Evolutionary conservation across 2,888 invertebrate species (phyloP).

Genomic region (Notodonta dromedarius): DNA sequence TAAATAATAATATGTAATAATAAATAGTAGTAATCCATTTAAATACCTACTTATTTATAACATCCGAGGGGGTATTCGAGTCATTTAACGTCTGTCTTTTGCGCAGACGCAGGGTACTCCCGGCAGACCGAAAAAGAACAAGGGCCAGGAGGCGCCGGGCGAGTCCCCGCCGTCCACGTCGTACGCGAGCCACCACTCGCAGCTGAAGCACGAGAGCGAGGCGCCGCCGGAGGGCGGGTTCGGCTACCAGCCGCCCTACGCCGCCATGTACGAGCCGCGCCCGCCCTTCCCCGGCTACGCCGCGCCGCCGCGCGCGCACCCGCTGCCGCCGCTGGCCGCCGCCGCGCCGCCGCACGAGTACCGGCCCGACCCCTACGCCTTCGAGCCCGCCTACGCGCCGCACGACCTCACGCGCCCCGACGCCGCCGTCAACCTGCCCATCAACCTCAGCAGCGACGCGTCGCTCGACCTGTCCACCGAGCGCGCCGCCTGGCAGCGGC

Average conservation of each 20-base stretch:
- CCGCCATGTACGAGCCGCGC: slow-evolving; percentile 50
- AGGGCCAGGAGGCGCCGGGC: slow-evolving; percentile 58
- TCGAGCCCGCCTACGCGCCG: slow-evolving; percentile 59
- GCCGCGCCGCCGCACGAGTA: slow-evolving; percentile 57
- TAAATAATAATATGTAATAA: not conserved
- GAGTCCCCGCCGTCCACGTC: slow-evolving; percentile 74
- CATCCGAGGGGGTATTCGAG: not conserved
- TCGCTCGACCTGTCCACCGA: slow-evolving; percentile 74
- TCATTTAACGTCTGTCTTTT: not conserved
- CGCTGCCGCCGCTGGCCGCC: slow-evolving; percentile 44
- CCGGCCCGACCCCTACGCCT: slow-evolving; percentile 67
- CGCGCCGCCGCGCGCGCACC: slow-evolving; percentile 52
- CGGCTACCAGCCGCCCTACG: slow-evolving; percentile 62
- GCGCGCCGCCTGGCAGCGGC: slow-evolving; percentile 70
- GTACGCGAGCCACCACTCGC: slow-evolving; percentile 55
- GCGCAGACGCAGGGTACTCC: slow-evolving; percentile 71
- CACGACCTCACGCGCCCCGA: slow-evolving; percentile 61
- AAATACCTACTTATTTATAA: too few relatives aligned
- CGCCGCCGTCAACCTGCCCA: slow-evolving; percentile 63
- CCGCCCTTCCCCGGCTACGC: slow-evolving; percentile 48
- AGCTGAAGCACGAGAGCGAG: slow-evolving; percentile 69
- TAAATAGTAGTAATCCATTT: too few relatives aligned
- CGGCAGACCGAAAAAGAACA: slow-evolving; percentile 77
- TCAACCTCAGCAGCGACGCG: slow-evolving; percentile 79
- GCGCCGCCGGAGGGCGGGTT: slow-evolving; percentile 47